Evolutionary conservation across 2,888 invertebrate species (phyloP).

Genomic region (Cryptosula pallasiana): DNA sequence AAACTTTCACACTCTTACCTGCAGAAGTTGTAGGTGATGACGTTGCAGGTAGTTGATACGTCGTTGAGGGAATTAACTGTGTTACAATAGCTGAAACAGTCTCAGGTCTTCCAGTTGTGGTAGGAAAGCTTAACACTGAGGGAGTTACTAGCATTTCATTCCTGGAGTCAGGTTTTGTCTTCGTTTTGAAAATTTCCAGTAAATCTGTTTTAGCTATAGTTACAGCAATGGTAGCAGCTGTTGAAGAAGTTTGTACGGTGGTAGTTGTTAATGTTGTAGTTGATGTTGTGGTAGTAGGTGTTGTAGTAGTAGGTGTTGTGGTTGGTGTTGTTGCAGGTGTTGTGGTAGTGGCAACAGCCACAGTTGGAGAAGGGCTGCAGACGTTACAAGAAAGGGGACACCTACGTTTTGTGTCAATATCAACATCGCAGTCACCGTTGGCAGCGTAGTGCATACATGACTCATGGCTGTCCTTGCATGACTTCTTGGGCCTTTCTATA

Average conservation of each 20-base stretch:
- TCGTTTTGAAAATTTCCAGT: not conserved
- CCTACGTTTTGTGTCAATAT: conserved; percentile 5
- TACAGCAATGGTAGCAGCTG: no score
- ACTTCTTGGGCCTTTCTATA: not conserved
- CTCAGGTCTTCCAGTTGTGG: not conserved
- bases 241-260: not conserved
- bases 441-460: conserved; percentile 22
- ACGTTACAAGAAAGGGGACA: conserved; percentile 15
- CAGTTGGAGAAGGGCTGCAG: not conserved
- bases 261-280: not conserved
- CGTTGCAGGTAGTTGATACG: not conserved
- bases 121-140: not conserved
- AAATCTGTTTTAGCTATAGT: not conserved
- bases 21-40: no score
- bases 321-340: not conserved
- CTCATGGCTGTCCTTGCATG: conserved; percentile 13
- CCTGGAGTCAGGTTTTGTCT: not conserved
- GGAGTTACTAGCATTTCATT: not conserved
- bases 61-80: not conserved
- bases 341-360: not conserved
- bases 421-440: conserved; percentile 19
- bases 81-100: not conserved
- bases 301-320: not conserved
- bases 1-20: no score
- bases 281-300: not conserved